phyloP scores from a whole-genome alignment of 2,888 invertebrate species.

The Andrena chrysosceles region DNA sequence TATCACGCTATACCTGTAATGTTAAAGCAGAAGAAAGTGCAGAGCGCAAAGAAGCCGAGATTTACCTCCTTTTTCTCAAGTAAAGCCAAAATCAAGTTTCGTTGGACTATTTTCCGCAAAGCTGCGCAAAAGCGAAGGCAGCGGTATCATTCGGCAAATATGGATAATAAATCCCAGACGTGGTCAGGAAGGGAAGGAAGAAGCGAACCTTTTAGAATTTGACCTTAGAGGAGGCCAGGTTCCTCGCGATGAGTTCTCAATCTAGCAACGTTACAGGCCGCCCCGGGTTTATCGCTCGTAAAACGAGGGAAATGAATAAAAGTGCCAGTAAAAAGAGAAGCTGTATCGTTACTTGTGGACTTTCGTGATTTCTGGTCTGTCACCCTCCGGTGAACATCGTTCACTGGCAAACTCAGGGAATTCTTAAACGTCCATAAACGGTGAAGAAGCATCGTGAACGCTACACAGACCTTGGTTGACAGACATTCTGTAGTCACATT shows the following conservation, averaged over 20 bases:
- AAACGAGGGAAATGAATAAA: conserved; percentile 71
- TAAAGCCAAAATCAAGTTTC: too few species aligned
- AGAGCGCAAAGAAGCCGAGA: neutral
- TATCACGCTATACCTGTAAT: too few species aligned
- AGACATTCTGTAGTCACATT: neutral
- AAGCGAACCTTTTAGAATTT: conserved; percentile 58
- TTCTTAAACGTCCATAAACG: conserved; percentile 49
- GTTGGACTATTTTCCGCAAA: neutral
- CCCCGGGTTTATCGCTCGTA: conserved; percentile 69
- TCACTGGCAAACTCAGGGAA: conserved; percentile 39
- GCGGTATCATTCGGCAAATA: conserved; percentile 34
- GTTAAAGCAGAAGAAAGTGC: neutral
- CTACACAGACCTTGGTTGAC: neutral
- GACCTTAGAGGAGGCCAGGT: conserved; percentile 54
- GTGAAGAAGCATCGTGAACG: conserved; percentile 21
- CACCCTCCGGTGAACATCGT: conserved; percentile 28
- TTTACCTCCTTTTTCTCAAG: neutral
- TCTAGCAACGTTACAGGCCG: conserved; percentile 40
- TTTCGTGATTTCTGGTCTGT: conserved; percentile 64
- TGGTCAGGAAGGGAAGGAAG: conserved; percentile 17
- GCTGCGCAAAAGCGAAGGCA: conserved; percentile 1
- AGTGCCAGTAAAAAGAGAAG: conserved; percentile 55
- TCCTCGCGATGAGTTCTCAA: conserved; percentile 26
- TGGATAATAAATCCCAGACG: conserved; percentile 45
- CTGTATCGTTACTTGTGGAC: conserved; percentile 16